Percentiles rank a stretch among this genome's conserved stretches.
These are phyloP conservation scores for Naso thynnoides DNA, from an alignment of 2,797 vertebrate species.

Conservation along the genomic window DNA sequence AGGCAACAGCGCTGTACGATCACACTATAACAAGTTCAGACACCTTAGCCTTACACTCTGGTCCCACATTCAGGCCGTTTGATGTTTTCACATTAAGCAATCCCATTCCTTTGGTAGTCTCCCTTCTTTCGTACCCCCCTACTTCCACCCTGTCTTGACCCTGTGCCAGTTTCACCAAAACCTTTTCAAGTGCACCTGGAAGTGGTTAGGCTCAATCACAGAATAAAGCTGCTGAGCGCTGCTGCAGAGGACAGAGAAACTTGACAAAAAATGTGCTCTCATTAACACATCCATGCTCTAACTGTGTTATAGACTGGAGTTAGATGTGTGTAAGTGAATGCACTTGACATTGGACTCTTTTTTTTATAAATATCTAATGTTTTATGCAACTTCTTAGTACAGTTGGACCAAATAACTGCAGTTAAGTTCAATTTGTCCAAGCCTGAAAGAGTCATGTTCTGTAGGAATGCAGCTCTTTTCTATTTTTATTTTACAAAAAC, in stretches of 20 bases:
- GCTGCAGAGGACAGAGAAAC: slow-evolving; percentile 50
- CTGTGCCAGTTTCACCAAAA: slow-evolving; percentile 79
- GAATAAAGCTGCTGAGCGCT: slow-evolving; percentile 65
- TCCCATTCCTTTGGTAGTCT: slow-evolving; percentile 57
- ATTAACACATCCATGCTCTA: slow-evolving; percentile 32
- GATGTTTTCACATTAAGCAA: slow-evolving; percentile 76
- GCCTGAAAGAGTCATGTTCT: slow-evolving; percentile 4
- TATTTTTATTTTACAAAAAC: slow-evolving; percentile 23
- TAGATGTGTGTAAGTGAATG: background rate
- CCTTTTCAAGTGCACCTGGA: slow-evolving; percentile 83
- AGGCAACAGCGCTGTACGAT: slow-evolving; percentile 68
- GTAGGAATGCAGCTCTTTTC: slow-evolving; percentile 31
- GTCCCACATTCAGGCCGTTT: slow-evolving; percentile 68
- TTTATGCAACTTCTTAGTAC: background rate
- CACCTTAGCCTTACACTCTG: slow-evolving; percentile 70
- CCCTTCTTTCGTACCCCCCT: slow-evolving; percentile 40
- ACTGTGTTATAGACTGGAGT: slow-evolving; percentile 16
- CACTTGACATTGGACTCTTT: slow-evolving; percentile 2
- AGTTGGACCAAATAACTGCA: slow-evolving; percentile 13
- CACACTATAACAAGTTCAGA: slow-evolving; percentile 79
- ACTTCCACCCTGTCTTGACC: slow-evolving; percentile 66
- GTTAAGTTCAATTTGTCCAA: background rate
- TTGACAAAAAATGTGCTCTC: slow-evolving; percentile 37
- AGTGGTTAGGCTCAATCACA: slow-evolving; percentile 83
- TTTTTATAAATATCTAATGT: background rate